Evolutionary conservation across 2,888 invertebrate genomes (phyloP).

Genomic region (Drosophila setosimentum): DNA sequence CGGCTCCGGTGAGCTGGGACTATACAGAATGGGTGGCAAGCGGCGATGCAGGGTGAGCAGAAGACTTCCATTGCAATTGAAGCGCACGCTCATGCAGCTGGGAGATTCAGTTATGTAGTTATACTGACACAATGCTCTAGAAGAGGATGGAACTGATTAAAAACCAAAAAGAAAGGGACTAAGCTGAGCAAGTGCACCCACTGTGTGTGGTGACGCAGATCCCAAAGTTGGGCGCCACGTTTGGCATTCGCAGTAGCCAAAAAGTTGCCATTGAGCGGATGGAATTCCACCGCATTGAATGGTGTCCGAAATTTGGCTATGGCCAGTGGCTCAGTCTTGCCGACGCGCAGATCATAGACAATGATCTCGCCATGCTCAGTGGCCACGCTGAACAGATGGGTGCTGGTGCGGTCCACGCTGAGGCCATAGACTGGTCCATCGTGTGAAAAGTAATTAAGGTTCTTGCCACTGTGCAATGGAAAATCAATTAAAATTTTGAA

Average conservation of each 20-base stretch:
- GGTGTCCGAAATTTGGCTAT: slow-evolving; percentile 89
- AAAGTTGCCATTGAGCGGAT: slow-evolving; percentile 92
- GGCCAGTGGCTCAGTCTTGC: slow-evolving; percentile 82
- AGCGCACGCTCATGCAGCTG: slow-evolving; percentile 97
- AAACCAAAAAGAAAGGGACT: not conserved
- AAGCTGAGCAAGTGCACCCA: slow-evolving; percentile 82
- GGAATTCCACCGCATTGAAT: slow-evolving; percentile 98
- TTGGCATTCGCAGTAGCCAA: slow-evolving; percentile 95
- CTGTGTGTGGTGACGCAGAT: slow-evolving; percentile 93
- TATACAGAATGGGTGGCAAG: slow-evolving; percentile 94
- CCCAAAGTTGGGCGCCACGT: slow-evolving; percentile 96
- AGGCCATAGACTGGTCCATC: slow-evolving; percentile 96
- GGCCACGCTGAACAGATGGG: slow-evolving; percentile 94
- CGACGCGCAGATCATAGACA: slow-evolving; percentile 91
- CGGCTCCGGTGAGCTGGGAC: slow-evolving; percentile 89
- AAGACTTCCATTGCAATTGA: slow-evolving; percentile 91
- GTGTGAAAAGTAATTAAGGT: slow-evolving; percentile 92
- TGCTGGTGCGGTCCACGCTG: slow-evolving; percentile 88
- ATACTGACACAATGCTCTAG: slow-evolving; percentile 90
- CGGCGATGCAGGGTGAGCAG: slow-evolving; percentile 93
- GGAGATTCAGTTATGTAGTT: slow-evolving; percentile 88
- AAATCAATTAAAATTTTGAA: not conserved
- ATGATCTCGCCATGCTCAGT: slow-evolving; percentile 96
- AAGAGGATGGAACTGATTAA: slow-evolving; percentile 1
- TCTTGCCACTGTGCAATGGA: slow-evolving; percentile 82